Evolutionary conservation across 2,113 vertebrate species (phyloP).

Genomic region (Semicossyphus pulcher): DNA sequence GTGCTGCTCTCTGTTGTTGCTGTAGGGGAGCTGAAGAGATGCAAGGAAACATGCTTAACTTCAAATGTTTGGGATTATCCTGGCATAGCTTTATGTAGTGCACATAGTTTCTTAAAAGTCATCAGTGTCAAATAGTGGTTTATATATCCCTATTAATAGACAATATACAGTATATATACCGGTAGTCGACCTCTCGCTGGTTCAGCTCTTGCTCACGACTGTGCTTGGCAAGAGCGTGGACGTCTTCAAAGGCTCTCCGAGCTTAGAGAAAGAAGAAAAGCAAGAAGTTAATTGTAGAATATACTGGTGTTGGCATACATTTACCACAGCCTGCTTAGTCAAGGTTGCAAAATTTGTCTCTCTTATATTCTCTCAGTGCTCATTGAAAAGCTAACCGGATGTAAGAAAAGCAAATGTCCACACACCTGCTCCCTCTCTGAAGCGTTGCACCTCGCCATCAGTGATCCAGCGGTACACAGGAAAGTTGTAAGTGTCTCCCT

Average conservation of each 20-base stretch:
- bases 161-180: too few species aligned
- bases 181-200: slow-evolving; percentile 23
- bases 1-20: too few species aligned
- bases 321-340: not conserved
- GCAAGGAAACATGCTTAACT: too few species aligned
- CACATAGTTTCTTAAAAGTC: too few species aligned
- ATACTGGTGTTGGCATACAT: not conserved
- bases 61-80: too few species aligned
- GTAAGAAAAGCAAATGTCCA: not conserved
- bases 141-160: too few species aligned
- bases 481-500: slow-evolving; percentile 57
- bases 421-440: slow-evolving; percentile 73
- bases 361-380: not conserved
- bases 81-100: too few species aligned
- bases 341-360: not conserved
- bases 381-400: not conserved
- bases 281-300: too few species aligned
- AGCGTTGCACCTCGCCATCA: slow-evolving; percentile 37
- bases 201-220: slow-evolving; percentile 41
- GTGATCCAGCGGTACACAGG: slow-evolving; percentile 73
- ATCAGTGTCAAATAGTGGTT: not conserved
- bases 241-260: slow-evolving; percentile 55
- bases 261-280: slow-evolving; percentile 25
- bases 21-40: too few species aligned
- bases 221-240: not conserved